Percentiles rank a stretch among this genome's conserved stretches.
Evolutionary conservation across 2,113 vertebrate genomes (phyloP).

Genomic region (Aphelocoma coerulescens): DNA sequence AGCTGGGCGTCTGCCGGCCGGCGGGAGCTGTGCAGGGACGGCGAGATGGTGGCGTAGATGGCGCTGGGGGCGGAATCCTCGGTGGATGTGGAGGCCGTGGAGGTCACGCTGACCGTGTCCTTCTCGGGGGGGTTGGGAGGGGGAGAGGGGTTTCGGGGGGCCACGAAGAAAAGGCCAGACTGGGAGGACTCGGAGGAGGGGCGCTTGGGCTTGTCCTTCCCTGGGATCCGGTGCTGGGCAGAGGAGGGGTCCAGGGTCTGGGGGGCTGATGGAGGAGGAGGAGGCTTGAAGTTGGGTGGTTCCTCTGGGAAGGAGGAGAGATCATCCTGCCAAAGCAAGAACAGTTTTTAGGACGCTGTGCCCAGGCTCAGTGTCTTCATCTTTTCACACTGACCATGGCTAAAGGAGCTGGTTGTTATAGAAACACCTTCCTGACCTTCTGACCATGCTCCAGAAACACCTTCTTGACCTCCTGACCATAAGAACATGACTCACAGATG

Average conservation of each 20-base stretch:
- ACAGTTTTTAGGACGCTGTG: background rate
- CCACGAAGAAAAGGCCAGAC: conserved; percentile 85
- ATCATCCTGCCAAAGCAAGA: conserved; percentile 83
- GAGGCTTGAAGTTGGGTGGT: conserved; percentile 83
- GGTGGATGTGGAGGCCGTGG: background rate
- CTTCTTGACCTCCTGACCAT: background rate
- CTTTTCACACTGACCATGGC: fast-evolving
- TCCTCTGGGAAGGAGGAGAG: conserved; percentile 79
- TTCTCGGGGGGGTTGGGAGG: conserved; percentile 35
- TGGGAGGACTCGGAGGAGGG: conserved; percentile 84
- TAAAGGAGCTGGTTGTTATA: background rate
- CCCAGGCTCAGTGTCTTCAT: background rate
- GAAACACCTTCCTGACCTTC: background rate
- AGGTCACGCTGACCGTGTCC: conserved; percentile 36
- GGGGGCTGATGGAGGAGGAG: conserved; percentile 62
- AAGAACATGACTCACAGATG: background rate
- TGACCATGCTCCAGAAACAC: background rate
- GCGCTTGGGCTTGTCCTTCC: conserved; percentile 68
- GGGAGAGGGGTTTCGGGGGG: conserved; percentile 64
- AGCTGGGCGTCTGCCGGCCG: conserved; percentile 75
- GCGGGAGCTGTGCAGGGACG: conserved; percentile 37
- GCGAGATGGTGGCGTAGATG: conserved; percentile 69
- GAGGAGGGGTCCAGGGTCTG: conserved; percentile 26
- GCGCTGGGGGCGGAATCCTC: conserved; percentile 55
- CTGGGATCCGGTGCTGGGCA: conserved; percentile 30